Base-by-base conservation (phyloP, 2,888 invertebrate genomes). In the Aromia moschata region DNA sequence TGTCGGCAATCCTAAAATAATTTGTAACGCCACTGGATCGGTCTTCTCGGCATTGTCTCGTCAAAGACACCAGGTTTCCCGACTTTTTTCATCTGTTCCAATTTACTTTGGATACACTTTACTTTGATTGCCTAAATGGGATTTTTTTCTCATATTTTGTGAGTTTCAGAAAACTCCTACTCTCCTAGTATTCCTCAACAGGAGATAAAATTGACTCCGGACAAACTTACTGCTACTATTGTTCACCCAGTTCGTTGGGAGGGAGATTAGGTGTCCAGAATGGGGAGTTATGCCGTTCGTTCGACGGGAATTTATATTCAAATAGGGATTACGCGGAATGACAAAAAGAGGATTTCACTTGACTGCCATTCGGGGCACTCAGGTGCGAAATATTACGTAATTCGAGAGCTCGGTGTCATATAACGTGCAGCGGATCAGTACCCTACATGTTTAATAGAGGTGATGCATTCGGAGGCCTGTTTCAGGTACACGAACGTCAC, bases 351-450 rank as follows among this genome's bases (percentile, higher is more conserved):
- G 31, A n/a, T 45, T 31, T 31, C 25, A 31, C 11, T 7, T 31
- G n/a, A 31, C 45, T 45, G 15, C 31, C 31, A 45, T 31, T 16
- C 16, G 14, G 16, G 14, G 43, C 14, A 31, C 45, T 31, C 45
- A 45, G 45, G 45, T 45, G 45, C 31, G 16, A 43, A 43, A 43
- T 45, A 45, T 31, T 45, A 16, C n/a, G 2, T 45, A 45, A 45
- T 45, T 45, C 31, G 31, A 31, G 10, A 16, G 45, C n/a, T 7
- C 16, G 12, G 12, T 30, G 14, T 31, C 31, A 2, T 9, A 3
- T 45, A 31, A 31, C 45, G 12, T 20, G 11, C 10, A 11, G 5
- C 30, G 20, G 44, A 44, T 25, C 20, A 44, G 15, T n/a, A 18
- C 9, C 11, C n/a, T 41, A 41, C 41, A 17, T 5, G 15, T 41